Evolutionary conservation across 2,888 invertebrate species (phyloP), one percentile per base, ranked within the genome.

Genomic region (Epirrhoe tristata): DNA sequence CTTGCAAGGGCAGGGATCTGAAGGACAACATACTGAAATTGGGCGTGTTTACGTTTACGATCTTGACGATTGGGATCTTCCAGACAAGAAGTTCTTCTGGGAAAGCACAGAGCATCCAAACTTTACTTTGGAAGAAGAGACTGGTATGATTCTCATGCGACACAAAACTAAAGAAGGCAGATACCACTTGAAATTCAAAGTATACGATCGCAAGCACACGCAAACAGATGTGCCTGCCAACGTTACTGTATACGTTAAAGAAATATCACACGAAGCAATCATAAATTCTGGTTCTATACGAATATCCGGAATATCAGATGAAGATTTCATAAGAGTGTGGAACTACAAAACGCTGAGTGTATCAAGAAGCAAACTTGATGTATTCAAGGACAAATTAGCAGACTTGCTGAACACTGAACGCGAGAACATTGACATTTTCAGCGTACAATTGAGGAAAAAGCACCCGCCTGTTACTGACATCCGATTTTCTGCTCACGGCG

Each of bases 61-160:
- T 91, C 93, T 98, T 73, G 99, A 99, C 88, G 99, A 99, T 87
- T 99, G 99, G 99, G 99, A 99, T 92, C 93, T 99, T 72, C 98
- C 97, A 0, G 99, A 99, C 87, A 99, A 99, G 89, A 98, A 97
- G 81, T 99, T 99, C 94, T 98, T 97, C 84, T 98, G 98, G 98
- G 98, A 98, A 83, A 95, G 95, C 54, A 94, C 96, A 61, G 97
- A 97, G 83, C 98, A 98, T 93, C 96, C 97, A 0, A 95, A 96
- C 76, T 98, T 98, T 86, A 97, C 96, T 70, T 92, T 99, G 34
- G 97, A 98, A 84, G 97, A 97, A 86, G 97, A 98, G 83, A 97
- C 97, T 0, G 99, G 99, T 16, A 98, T 98, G 97, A 97, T 99
- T 77, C 97, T 97, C 70, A 99, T 99, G 98, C 96, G 96, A 81